A percentile compares a stretch with the other conserved stretches of the same genome.
Evolutionary conservation across 1,140 invertebrate genomes (phyloP).

Genomic region (Sinella curviseta): DNA sequence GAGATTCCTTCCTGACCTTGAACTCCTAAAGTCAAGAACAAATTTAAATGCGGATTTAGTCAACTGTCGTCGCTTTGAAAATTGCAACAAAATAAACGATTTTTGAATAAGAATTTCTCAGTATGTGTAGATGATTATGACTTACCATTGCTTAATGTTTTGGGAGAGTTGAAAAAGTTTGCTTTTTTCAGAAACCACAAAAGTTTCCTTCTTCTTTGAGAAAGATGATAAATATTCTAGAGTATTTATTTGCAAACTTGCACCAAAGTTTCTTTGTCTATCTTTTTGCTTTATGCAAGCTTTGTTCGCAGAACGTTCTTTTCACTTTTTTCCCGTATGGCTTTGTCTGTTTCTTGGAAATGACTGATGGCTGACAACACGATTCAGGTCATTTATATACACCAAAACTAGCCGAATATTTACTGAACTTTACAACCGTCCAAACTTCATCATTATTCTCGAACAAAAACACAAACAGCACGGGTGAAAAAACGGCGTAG

Average conservation of each 20-base stretch:
- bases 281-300: no score
- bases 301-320: no score
- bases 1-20: conserved; percentile 39
- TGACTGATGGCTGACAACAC: background rate
- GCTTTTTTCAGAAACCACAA: background rate
- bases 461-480: no score
- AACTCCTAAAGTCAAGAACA: conserved; percentile 34
- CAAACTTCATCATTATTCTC: no score
- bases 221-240: background rate
- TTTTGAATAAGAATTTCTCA: background rate
- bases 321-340: no score
- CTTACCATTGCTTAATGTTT: conserved; percentile 3
- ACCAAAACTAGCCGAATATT: no score
- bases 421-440: no score
- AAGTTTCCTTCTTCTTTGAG: background rate
- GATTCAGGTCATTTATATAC: background rate
- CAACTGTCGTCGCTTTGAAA: background rate
- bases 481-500: no score
- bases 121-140: background rate
- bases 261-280: no score
- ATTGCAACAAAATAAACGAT: background rate
- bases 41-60: background rate
- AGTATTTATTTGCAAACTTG: conserved; percentile 13
- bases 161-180: background rate
- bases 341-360: background rate